These are phyloP conservation scores for Parnassius orleans DNA, from an alignment of 2,888 invertebrate genomes.

Conservation along the genomic window DNA sequence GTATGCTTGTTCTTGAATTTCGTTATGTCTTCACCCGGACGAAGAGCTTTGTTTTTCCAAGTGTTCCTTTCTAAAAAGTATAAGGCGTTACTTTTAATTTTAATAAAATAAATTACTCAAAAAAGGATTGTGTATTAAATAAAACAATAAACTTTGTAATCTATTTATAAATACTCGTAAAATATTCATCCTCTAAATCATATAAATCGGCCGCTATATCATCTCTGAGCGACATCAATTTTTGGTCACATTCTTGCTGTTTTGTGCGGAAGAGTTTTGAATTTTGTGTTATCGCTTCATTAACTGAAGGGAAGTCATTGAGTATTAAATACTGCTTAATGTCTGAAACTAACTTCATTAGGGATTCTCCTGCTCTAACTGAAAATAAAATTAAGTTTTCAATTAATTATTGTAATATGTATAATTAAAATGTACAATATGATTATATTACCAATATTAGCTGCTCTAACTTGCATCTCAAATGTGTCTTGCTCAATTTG, in stretches of 20 bases:
- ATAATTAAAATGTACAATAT: neutral
- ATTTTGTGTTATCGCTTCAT: slow-evolving; percentile 97
- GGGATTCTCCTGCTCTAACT: slow-evolving; percentile 97
- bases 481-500: slow-evolving; percentile 97
- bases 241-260: slow-evolving; percentile 96
- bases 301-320: slow-evolving; percentile 98
- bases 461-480: slow-evolving; percentile 98
- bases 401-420: neutral
- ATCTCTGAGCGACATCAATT: slow-evolving; percentile 93
- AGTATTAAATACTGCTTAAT: slow-evolving; percentile 98
- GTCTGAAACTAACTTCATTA: slow-evolving; percentile 98
- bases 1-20: no score
- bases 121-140: neutral
- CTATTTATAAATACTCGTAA: slow-evolving; percentile 90
- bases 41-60: no score
- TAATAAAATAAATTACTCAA: no score
- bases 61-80: no score
- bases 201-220: slow-evolving; percentile 97
- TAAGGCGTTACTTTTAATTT: no score
- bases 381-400: slow-evolving; percentile 45
- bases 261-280: slow-evolving; percentile 93
- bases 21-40: no score
- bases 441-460: slow-evolving; percentile 88
- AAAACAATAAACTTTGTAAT: neutral
- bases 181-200: slow-evolving; percentile 96